A percentile compares a stretch with the other conserved stretches of the same genome.
These are phyloP conservation scores for Crotalus viridis DNA, from an alignment of 2,113 vertebrate species.

Conservation along the genomic window DNA sequence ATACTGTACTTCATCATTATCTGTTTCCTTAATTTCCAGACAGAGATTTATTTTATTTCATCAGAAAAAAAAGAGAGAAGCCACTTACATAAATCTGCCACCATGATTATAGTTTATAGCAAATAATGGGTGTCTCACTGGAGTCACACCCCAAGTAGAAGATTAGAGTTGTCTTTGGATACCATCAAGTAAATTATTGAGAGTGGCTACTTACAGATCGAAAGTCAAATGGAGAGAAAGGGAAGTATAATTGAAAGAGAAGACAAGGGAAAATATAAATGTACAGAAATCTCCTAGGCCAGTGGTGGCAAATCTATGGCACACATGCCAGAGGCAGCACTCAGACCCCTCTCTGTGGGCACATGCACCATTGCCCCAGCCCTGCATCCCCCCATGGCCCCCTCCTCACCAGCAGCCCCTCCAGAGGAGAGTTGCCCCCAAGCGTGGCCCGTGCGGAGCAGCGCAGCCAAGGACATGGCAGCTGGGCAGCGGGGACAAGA, in stretches of 20 bases:
- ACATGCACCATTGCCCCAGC: too few relatives aligned
- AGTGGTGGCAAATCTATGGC: too few relatives aligned
- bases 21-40: constrained; percentile 21
- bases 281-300: neutral
- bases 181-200: neutral
- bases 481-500: too few relatives aligned
- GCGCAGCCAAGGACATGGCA: too few relatives aligned
- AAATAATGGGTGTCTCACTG: neutral
- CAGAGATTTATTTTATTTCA: constrained; percentile 20
- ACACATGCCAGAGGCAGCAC: too few relatives aligned
- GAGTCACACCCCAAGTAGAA: neutral
- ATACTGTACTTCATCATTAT: neutral
- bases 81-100: neutral
- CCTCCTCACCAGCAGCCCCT: too few relatives aligned
- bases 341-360: too few relatives aligned
- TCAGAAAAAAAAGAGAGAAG: constrained; percentile 3
- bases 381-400: too few relatives aligned
- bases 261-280: neutral
- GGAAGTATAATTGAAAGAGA: neutral
- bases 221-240: neutral
- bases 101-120: neutral
- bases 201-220: neutral
- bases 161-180: neutral
- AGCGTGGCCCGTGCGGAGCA: too few relatives aligned
- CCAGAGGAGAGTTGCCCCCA: too few relatives aligned